Conservation (phyloP, 2,888 invertebrate species). For the Drosophila subsilvestris region DNA sequence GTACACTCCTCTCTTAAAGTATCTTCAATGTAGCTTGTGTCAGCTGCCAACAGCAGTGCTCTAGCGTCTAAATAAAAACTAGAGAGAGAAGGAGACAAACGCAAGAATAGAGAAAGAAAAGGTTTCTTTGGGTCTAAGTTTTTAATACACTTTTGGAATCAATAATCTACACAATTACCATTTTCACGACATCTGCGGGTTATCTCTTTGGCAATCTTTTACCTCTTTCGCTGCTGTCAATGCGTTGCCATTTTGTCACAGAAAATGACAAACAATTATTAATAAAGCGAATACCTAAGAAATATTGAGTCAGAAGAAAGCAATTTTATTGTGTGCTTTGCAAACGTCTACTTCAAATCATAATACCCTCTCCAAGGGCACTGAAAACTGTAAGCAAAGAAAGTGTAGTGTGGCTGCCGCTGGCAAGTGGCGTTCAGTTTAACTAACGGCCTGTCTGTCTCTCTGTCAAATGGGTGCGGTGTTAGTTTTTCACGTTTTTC, state of each 20-base stretch:
- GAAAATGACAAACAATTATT: too few species aligned
- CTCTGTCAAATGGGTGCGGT: conserved; percentile 55
- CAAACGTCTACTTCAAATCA: not conserved
- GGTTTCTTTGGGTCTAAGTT: accelerated
- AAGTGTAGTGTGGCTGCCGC: conserved; percentile 23
- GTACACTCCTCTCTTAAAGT: conserved; percentile 19
- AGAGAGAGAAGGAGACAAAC: not conserved
- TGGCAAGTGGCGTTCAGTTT: conserved; percentile 62
- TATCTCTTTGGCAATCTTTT: too few species aligned
- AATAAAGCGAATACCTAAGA: too few species aligned
- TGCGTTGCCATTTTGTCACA: too few species aligned
- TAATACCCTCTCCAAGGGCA: not conserved
- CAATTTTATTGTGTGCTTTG: too few species aligned
- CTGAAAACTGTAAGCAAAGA: not conserved
- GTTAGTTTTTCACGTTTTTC: conserved; percentile 43
- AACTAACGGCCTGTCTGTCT: conserved; percentile 51
- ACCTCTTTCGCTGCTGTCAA: too few species aligned
- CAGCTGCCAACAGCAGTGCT: too few species aligned
- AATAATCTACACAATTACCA: too few species aligned
- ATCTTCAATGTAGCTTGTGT: conserved; percentile 50
- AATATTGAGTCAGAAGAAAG: too few species aligned
- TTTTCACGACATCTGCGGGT: too few species aligned
- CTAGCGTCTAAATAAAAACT: conserved; percentile 63
- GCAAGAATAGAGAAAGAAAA: conserved; percentile 7
- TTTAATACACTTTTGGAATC: not conserved